Evolutionary conservation across 2,888 invertebrate species (phyloP), one percentile per base, ranked within the genome.

Genomic region (Agonum fuliginosum): DNA sequence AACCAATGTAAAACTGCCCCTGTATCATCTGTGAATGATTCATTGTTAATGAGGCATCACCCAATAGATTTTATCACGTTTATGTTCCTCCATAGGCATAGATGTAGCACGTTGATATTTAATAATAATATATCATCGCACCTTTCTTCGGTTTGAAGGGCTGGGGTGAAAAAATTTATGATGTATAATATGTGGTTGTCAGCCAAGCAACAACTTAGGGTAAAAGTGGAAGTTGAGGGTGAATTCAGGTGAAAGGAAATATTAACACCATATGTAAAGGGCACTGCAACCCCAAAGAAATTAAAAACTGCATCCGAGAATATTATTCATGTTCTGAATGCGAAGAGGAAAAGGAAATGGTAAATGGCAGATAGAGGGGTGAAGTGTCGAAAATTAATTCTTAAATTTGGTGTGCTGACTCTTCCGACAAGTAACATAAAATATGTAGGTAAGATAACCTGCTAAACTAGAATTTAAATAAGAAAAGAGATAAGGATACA

Each of bases 101-200:
- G 58, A 62, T 62, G 58, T 17, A 62, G 17, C 30, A 30, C 30
- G 27, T 14, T 27, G 58, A 62, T 62, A 62, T 62, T 62, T 62
- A 62, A 62, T 62, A 62, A 62, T 62, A 30, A 62, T 62, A 62
- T 62, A 62, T 62, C 58, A 30, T 62, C 58, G 17, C 58, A 62
- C 58, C 58, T 62, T 62, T 62, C 30, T 34, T 14, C 30, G 30
- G 14, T 54, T 24, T 8, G 12, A 30, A 27, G 10, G 58, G 58
- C 17, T 14, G 14, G 30, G 58, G 58, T 62, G 30, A 62, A 30
- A 62, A 62, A 62, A 62, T 62, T 62, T 62, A 62, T 62, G 58
- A 62, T 27, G 34, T 30, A 62, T 62, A 62, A 62, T 62, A 62
- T 30, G 30, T 30, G 58, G 58, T 62, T 62, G 58, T 62, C 58